These are phyloP conservation scores for Ennomos fuscantarius DNA, from an alignment of 2,888 invertebrate genomes.

Conservation along the genomic window DNA sequence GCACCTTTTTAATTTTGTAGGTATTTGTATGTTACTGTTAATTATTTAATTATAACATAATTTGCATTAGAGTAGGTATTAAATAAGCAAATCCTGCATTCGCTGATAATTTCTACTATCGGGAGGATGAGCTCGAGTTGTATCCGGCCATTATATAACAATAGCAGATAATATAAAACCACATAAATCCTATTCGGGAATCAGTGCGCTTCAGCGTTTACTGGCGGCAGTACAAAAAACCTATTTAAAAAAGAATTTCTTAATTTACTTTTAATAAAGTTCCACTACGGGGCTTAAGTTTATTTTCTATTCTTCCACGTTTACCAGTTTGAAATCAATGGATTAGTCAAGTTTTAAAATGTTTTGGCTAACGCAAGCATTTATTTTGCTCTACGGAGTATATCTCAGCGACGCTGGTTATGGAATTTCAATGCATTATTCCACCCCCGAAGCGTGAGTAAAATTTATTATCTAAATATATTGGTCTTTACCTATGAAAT, in stretches of 20 bases:
- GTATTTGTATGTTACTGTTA: too few relatives aligned
- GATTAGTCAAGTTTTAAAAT: slow-evolving; percentile 57
- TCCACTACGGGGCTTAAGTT: slow-evolving; percentile 2
- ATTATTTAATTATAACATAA: slow-evolving; percentile 1
- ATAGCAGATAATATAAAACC: slow-evolving; percentile 49
- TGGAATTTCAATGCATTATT: slow-evolving; percentile 43
- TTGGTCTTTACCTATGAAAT: too few relatives aligned
- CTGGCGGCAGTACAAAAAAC: slow-evolving; percentile 45
- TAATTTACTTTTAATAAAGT: background rate
- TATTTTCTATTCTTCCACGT: slow-evolving; percentile 14
- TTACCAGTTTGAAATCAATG: slow-evolving; percentile 46
- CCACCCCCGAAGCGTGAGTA: slow-evolving; percentile 54
- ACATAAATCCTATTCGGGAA: slow-evolving; percentile 46
- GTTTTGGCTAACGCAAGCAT: slow-evolving; percentile 45
- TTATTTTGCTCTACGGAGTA: slow-evolving; percentile 59
- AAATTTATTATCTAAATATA: background rate
- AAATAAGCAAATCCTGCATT: slow-evolving; percentile 50
- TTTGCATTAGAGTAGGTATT: slow-evolving; percentile 31
- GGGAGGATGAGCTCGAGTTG: slow-evolving; percentile 54
- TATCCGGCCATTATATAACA: slow-evolving; percentile 62
- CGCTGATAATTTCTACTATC: slow-evolving; percentile 53
- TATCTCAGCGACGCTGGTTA: slow-evolving; percentile 64
- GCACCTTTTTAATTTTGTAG: too few relatives aligned
- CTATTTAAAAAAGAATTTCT: background rate
- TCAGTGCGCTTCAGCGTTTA: slow-evolving; percentile 64